Evolutionary conservation across 2,113 vertebrate species (phyloP).

Genomic region (Gulo gulo): DNA sequence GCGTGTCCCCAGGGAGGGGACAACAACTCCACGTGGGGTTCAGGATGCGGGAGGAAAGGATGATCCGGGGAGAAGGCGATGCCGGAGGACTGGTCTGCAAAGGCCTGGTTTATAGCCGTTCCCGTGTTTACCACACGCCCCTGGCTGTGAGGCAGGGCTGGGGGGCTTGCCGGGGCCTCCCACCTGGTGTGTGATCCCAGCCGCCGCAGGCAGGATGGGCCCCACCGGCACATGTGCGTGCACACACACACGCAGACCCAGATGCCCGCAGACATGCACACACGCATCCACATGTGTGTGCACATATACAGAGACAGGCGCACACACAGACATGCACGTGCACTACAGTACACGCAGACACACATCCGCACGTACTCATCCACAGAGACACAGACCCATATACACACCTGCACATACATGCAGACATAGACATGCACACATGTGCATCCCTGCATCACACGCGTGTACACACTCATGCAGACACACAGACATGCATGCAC

Average conservation of each 20-base stretch:
- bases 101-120: not conserved
- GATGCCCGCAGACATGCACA: no score
- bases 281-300: no score
- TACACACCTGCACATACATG: fast-evolving
- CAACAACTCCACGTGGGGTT: fast-evolving
- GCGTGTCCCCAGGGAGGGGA: fast-evolving
- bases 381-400: no score
- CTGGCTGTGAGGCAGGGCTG: not conserved
- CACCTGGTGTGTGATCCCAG: fast-evolving
- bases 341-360: not conserved
- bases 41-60: not conserved
- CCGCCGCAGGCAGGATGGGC: no score
- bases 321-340: not conserved
- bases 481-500: no score
- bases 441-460: no score
- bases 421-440: not conserved
- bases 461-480: no score
- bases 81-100: fast-evolving
- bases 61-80: no score
- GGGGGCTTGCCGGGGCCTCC: fast-evolving
- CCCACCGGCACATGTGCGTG: not conserved
- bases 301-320: not conserved
- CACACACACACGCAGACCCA: fast-evolving
- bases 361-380: fast-evolving
- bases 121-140: not conserved